phyloP scores from a whole-genome alignment of 1,140 invertebrate species.

The Odontomachus brunneus region DNA sequence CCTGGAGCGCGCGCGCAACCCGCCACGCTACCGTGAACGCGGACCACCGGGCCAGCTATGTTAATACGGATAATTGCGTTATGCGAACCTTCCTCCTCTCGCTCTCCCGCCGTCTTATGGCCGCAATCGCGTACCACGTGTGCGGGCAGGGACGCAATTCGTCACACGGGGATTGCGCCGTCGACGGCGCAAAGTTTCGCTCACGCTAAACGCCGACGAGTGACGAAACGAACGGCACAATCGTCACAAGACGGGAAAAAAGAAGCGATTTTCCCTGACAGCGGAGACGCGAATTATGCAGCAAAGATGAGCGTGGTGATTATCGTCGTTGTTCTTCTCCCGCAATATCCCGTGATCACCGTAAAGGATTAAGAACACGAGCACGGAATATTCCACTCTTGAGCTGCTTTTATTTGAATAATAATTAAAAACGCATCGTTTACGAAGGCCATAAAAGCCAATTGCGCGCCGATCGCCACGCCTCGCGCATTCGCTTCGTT shows the following conservation, averaged over 20 bases:
- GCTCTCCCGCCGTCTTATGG: background rate
- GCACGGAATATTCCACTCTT: slow-evolving; percentile 1
- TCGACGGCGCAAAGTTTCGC: slow-evolving; percentile 2
- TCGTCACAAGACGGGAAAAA: too few species aligned
- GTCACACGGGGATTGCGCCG: background rate
- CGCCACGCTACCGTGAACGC: slow-evolving; percentile 33
- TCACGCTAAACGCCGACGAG: too few species aligned
- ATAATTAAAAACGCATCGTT: slow-evolving; percentile 39
- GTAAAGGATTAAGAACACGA: slow-evolving; percentile 8
- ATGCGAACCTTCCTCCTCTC: slow-evolving; percentile 55
- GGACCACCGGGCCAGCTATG: slow-evolving; percentile 74
- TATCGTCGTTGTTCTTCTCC: background rate
- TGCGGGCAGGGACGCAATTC: slow-evolving; percentile 41
- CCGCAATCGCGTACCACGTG: slow-evolving; percentile 42
- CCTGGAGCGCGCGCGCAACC: too few species aligned
- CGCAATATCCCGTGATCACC: background rate
- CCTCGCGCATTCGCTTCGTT: slow-evolving; percentile 18
- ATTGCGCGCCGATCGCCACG: slow-evolving; percentile 27
- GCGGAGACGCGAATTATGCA: too few species aligned
- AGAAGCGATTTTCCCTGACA: too few species aligned
- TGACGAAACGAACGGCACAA: too few species aligned
- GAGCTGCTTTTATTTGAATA: slow-evolving; percentile 22
- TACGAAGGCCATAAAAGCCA: slow-evolving; percentile 22
- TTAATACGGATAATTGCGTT: slow-evolving; percentile 77
- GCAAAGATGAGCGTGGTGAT: background rate